Evolutionary conservation across 2,888 invertebrate species (phyloP), one percentile per base, ranked within the genome.

Genomic region (Hedychridium roseum): DNA sequence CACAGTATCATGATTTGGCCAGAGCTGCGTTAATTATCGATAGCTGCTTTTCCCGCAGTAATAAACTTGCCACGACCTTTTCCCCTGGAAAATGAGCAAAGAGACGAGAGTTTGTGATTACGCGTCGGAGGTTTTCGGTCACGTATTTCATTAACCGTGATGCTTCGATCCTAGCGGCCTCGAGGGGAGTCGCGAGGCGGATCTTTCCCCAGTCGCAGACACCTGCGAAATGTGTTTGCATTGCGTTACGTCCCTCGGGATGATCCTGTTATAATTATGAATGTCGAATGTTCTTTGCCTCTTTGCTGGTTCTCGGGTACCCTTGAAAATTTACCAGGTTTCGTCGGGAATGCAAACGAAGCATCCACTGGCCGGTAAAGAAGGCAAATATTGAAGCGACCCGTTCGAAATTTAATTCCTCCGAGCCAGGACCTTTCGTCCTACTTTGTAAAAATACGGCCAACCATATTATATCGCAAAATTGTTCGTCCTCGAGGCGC

Each of bases 111-210:
- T 76, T 76, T 72, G 74, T 76, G 77, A 76, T 78, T 78, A 78
- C 77, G n/a, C n/a, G 78, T 76, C 74, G 69, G 60, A 70, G 67
- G 70, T 70, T 72, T n/a, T 69, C 72, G 78, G 78, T 78, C 78
- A 78, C 78, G 78, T 78, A 78, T 78, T 78, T 78, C 78, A 78
- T 78, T 78, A 78, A 75, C 74, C 73, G 68, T 70, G 71, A 68
- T 62, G 64, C 66, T 47, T 60, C 56, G 62, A 61, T 56, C 53
- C 54, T 9, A 47, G 50, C 42, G 39, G 39, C 20, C 18, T 35
- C 12, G 28, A 37, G 38, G 50, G 57, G 44, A 45, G 46, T 30
- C 31, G 42, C 51, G 53, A 54, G 60, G 41, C 59, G 48, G 54
- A 46, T 48, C 54, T 51, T n/a, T n/a, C 44, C 15, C 6, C 30